These are phyloP conservation scores for Anastatus disparis DNA, from an alignment of 1,140 invertebrate genomes.

Conservation along the genomic window DNA sequence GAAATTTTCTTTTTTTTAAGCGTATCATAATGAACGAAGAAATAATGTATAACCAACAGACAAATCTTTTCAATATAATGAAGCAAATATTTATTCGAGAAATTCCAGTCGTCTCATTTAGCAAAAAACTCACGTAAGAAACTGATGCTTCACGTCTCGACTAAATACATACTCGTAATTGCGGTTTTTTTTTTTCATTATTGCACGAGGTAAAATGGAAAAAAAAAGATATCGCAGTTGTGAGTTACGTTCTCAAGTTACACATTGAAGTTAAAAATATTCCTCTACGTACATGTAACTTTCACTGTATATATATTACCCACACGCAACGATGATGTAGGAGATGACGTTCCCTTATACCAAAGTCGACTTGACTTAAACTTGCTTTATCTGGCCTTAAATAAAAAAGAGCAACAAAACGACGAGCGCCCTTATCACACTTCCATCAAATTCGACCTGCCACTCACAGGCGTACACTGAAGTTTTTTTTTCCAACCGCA, in stretches of 20 bases:
- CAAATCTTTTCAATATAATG: not conserved
- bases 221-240: not conserved
- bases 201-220: conserved; percentile 1
- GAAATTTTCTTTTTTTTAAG: too few species aligned
- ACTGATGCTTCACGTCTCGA: conserved; percentile 3
- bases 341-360: too few species aligned
- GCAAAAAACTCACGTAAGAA: not conserved
- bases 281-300: too few species aligned
- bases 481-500: conserved; percentile 4
- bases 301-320: too few species aligned
- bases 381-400: too few species aligned
- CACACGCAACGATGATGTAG: not conserved
- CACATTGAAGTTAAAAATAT: too few species aligned
- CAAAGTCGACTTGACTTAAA: too few species aligned
- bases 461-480: conserved; percentile 16
- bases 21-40: too few species aligned
- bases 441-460: conserved; percentile 34
- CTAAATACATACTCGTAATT: conserved; percentile 19
- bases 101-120: not conserved
- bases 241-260: too few species aligned
- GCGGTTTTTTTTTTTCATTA: conserved; percentile 16
- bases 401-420: not conserved
- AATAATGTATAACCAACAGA: not conserved
- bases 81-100: not conserved
- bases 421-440: conserved; percentile 29